Evolutionary conservation across 1,140 invertebrate genomes (phyloP), one percentile per base, ranked within the genome.

Genomic region (Anoplolepis gracilipes): DNA sequence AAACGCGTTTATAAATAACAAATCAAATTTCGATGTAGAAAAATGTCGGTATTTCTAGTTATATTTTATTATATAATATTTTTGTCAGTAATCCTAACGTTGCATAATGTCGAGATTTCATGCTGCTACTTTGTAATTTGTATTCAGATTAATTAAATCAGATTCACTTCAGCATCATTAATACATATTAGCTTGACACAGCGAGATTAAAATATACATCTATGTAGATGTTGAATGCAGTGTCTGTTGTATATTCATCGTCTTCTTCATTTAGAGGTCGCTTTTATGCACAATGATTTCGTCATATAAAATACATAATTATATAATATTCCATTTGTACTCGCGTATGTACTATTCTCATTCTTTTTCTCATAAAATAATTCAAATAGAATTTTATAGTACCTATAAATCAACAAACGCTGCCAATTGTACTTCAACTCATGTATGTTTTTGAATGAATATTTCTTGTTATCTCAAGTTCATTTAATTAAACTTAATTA

Each of bases 401-500:
- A 67, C 42, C 39, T 36, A 36, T 36, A n/a, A 2, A 33, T 78
- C 33, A 33, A 2, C 28, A 36, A 30, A 53, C 49, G 30, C 42
- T 33, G 46, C 5, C 42, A 49, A 78, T 78, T 65, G 61, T 76
- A 46, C 2, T 36, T 11, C 30, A 57, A 59, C 25, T 19, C 13
- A 67, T 67, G 22, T 67, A 13, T 53, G 8, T 36, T 78, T 65
- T 67, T 22, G 13, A 65, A 49, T n/a, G 42, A 78, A 67, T 67
- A 67, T 33, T 67, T 67, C 61, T 36, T 67, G 76, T 79, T 79
- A 79, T 67, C 64, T 22, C 10, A 62, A 39, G 22, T 10, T 2
- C 30, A 19, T 67, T 79, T 79, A 79, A 79, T 79, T 79, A 79
- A 84, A 82, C 62, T 73, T 72, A 39, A 87, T 89, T 55, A 79